A percentile compares a stretch with the other conserved stretches of the same genome.
These are phyloP conservation scores for Platyrinchus mystaceus DNA, from an alignment of 2,797 vertebrate genomes.

Conservation along the genomic window DNA sequence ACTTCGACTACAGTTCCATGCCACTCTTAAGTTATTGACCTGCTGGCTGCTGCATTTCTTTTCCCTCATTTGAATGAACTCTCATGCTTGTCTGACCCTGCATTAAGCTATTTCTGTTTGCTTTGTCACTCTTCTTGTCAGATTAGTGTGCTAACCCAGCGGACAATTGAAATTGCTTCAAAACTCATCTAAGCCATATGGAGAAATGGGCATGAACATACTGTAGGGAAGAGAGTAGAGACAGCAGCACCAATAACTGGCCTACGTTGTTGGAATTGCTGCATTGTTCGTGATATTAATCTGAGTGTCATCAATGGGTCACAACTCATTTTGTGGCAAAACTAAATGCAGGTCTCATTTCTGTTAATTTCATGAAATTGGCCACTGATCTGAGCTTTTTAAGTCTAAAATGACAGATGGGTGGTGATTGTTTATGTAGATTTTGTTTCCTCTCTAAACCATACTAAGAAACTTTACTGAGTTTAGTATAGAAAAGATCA, in stretches of 20 bases:
- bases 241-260: neutral
- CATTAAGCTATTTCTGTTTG: neutral
- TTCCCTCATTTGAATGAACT: neutral
- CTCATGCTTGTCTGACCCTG: neutral
- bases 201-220: neutral
- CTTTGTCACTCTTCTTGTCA: neutral
- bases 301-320: neutral
- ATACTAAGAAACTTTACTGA: neutral
- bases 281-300: neutral
- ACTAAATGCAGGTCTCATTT: neutral
- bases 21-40: neutral
- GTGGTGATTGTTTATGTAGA: neutral
- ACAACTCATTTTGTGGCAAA: neutral
- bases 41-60: neutral
- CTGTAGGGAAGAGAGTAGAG: neutral
- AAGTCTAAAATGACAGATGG: neutral
- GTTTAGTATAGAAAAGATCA: neutral
- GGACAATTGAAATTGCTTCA: neutral
- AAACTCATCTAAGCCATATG: neutral
- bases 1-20: neutral
- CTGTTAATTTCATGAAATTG: neutral
- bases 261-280: neutral
- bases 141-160: neutral
- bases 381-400: neutral
- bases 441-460: neutral